Conservation (phyloP, 2,113 vertebrate genomes). For the Stigmatopora nigra region DNA sequence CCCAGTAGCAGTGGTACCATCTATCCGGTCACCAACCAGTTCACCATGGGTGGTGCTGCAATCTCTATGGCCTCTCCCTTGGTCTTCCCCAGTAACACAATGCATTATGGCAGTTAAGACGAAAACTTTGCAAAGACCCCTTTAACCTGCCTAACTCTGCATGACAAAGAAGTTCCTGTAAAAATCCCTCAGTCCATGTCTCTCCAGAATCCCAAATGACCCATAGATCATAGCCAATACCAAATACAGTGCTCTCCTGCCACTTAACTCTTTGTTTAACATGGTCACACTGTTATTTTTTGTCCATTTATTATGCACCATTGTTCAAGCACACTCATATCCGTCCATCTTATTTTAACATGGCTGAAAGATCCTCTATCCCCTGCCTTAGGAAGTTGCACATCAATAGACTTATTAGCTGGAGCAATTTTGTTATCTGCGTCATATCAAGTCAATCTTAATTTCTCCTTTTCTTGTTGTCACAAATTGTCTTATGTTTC, state of each 20-base stretch:
- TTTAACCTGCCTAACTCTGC: conserved; percentile 36
- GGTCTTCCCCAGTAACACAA: conserved; percentile 91
- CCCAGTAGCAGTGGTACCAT: conserved; percentile 72
- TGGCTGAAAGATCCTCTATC: conserved; percentile 14
- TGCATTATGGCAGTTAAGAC: conserved; percentile 90
- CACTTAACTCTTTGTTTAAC: conserved; percentile 14
- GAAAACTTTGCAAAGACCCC: conserved; percentile 30
- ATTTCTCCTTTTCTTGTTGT: not conserved
- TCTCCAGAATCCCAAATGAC: conserved; percentile 47
- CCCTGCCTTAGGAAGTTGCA: conserved; percentile 3
- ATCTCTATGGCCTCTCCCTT: conserved; percentile 94
- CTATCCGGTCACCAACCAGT: conserved; percentile 89
- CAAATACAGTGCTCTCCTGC: conserved; percentile 69
- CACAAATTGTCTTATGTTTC: not conserved
- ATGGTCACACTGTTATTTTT: conserved; percentile 10
- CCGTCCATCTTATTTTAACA: conserved; percentile 52
- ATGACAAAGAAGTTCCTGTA: conserved; percentile 44
- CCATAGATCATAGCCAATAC: conserved; percentile 66
- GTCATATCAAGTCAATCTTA: not conserved
- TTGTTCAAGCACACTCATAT: conserved; percentile 41
- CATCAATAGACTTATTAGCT: not conserved
- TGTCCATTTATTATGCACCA: conserved; percentile 21
- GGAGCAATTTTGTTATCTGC: not conserved
- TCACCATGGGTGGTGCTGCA: conserved; percentile 89
- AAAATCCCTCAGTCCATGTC: conserved; percentile 25